phyloP scores from a whole-genome alignment of 2,888 invertebrate genomes.

The Ophioninae sp. region DNA sequence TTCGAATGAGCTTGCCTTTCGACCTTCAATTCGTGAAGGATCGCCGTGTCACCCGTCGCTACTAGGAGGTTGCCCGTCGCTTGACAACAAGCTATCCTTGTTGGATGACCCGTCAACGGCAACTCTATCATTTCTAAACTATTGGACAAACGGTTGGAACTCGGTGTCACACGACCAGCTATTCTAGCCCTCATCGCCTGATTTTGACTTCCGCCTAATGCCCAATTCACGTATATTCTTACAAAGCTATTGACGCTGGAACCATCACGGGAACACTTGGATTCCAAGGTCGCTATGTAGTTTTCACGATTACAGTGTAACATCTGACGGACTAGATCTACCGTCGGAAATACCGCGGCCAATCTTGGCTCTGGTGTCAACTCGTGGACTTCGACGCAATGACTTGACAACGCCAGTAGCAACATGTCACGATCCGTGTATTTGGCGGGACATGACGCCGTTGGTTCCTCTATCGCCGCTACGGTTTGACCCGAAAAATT shows the following conservation, averaged over 20 bases:
- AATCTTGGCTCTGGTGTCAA: slow-evolving; percentile 80
- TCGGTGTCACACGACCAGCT: slow-evolving; percentile 89
- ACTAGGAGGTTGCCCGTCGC: slow-evolving; percentile 81
- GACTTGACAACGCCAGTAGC: slow-evolving; percentile 84
- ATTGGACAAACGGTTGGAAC: slow-evolving; percentile 84
- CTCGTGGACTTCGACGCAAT: slow-evolving; percentile 84
- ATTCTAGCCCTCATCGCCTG: slow-evolving; percentile 87
- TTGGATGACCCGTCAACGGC: slow-evolving; percentile 84
- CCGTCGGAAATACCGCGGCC: slow-evolving; percentile 87
- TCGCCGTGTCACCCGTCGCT: slow-evolving; percentile 80
- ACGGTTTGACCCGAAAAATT: slow-evolving; percentile 87
- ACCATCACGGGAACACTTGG: slow-evolving; percentile 80
- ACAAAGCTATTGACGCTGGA: slow-evolving; percentile 82
- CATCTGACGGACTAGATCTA: slow-evolving; percentile 87
- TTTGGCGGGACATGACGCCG: slow-evolving; percentile 85
- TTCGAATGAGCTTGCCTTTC: slow-evolving; percentile 87
- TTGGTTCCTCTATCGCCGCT: slow-evolving; percentile 85
- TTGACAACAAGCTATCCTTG: slow-evolving; percentile 85
- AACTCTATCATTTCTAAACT: slow-evolving; percentile 89
- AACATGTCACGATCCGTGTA: slow-evolving; percentile 81
- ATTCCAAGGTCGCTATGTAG: slow-evolving; percentile 86
- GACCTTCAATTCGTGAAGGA: slow-evolving; percentile 84
- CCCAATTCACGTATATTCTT: slow-evolving; percentile 90
- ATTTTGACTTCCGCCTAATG: slow-evolving; percentile 80
- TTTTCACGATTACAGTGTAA: slow-evolving; percentile 87